Percentiles rank a stretch among this genome's conserved stretches.
phyloP scores from a whole-genome alignment of 1,140 invertebrate genomes.

The Philopotamus ludificatus region DNA sequence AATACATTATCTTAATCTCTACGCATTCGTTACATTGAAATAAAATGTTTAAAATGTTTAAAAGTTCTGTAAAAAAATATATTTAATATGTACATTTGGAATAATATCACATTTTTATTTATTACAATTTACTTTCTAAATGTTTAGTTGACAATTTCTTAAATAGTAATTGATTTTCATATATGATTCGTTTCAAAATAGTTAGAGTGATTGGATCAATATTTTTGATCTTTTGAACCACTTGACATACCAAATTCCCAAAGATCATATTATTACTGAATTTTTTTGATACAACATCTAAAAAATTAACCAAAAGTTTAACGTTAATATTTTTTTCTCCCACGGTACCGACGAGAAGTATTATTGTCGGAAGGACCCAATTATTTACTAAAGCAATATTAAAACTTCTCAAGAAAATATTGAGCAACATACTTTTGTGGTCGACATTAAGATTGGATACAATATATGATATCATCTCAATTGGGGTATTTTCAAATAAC shows the following conservation, averaged over 20 bases:
- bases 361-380: slow-evolving; percentile 12
- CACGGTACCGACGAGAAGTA: background rate
- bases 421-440: background rate
- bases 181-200: background rate
- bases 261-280: slow-evolving; percentile 1
- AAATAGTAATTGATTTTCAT: slow-evolving; percentile 7
- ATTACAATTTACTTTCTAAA: background rate
- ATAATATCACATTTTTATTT: background rate
- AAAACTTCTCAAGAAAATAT: background rate
- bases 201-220: background rate
- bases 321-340: background rate
- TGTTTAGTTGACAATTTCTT: background rate
- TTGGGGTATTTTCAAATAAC: background rate
- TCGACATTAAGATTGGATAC: background rate
- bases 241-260: slow-evolving; percentile 9
- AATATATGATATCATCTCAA: background rate
- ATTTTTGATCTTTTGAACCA: background rate
- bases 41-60: no score
- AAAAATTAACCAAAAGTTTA: background rate
- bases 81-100: background rate
- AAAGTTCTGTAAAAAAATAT: no score
- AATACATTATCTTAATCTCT: no score
- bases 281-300: background rate
- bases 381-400: background rate
- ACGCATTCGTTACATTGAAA: no score